phyloP scores from a whole-genome alignment of 2,888 invertebrate species.

The Hydroisotoma schaefferi region DNA sequence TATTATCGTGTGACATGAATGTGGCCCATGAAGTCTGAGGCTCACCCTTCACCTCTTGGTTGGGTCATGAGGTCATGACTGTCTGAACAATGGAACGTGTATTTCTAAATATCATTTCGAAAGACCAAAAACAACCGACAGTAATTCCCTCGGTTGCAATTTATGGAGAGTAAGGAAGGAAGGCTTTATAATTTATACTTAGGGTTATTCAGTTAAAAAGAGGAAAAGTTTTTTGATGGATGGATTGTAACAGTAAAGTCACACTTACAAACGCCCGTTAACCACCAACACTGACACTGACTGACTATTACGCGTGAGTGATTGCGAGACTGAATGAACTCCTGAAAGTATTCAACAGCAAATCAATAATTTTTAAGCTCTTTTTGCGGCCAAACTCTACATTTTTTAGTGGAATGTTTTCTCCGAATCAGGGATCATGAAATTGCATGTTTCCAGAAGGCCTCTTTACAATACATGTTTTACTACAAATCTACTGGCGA shows the following conservation, averaged over 20 bases:
- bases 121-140: not conserved
- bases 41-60: not conserved
- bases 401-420: no score
- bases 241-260: constrained; percentile 3
- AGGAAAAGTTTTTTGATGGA: not conserved
- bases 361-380: no score
- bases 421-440: no score
- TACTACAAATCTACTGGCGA: no score
- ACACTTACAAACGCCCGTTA: constrained; percentile 1
- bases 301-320: not conserved
- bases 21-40: not conserved
- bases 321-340: not conserved
- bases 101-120: constrained; percentile 1
- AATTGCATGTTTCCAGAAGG: no score
- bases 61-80: not conserved
- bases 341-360: constrained; percentile 1
- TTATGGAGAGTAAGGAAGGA: no score
- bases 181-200: no score
- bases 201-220: no score
- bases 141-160: not conserved
- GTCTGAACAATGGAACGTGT: not conserved
- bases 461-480: no score
- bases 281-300: not conserved
- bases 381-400: no score
- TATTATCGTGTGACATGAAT: not conserved